A percentile compares a stretch with the other conserved stretches of the same genome.
Evolutionary conservation across 1,140 invertebrate genomes (phyloP).

Genomic region (Drosophila nigromelanica): DNA sequence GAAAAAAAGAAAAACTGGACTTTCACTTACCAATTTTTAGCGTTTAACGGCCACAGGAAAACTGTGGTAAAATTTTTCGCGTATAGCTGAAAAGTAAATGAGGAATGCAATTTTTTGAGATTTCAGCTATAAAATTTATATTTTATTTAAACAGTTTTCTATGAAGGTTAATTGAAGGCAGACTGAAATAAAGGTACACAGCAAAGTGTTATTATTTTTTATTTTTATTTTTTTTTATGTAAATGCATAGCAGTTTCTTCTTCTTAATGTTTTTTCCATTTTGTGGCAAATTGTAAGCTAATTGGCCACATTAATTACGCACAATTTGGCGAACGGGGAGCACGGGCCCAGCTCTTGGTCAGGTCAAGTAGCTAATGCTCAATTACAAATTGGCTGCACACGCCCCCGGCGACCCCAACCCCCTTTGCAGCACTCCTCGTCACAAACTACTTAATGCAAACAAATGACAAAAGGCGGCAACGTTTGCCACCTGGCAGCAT

Average conservation of each 20-base stretch:
- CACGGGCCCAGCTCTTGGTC: neutral
- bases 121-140: too few species aligned
- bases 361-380: constrained; percentile 55
- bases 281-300: constrained; percentile 53
- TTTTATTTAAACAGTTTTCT: neutral
- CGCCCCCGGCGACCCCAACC: neutral
- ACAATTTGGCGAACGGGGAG: constrained; percentile 39
- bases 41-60: too few species aligned
- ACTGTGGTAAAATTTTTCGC: too few species aligned
- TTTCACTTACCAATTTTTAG: too few species aligned
- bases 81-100: too few species aligned
- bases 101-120: too few species aligned
- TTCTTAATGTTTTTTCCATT: constrained; percentile 5
- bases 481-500: constrained; percentile 46
- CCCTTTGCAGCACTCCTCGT: neutral
- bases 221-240: neutral
- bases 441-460: constrained; percentile 66
- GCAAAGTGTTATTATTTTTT: neutral
- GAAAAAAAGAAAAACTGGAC: too few species aligned
- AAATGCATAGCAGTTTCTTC: constrained; percentile 1
- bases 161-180: neutral
- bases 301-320: constrained; percentile 74
- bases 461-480: constrained; percentile 63
- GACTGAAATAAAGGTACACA: neutral
- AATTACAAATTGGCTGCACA: constrained; percentile 67